Evolutionary conservation across 2,888 invertebrate species (phyloP), one percentile per base, ranked within the genome.

Genomic region (Harmothoe impar): DNA sequence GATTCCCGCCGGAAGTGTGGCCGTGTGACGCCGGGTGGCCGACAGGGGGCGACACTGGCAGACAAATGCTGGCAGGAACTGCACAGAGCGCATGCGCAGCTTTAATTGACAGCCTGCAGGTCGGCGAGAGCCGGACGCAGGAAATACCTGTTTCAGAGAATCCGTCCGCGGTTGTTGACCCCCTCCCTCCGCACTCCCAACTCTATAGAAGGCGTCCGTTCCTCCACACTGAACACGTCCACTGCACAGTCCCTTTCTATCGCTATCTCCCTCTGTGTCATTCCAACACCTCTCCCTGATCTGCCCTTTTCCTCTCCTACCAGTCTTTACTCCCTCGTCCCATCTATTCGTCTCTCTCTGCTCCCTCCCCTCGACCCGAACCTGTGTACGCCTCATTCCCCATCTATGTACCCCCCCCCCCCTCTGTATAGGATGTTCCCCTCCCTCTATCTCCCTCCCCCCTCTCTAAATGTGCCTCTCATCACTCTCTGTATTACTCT

Each of bases 101-200:
- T 86, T 86, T 86, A 86, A 62, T 68, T 68, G 89, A 62, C 62
- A 89, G 89, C 81, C 35, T 43, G 81, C 35, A 43, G 81, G 89
- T 89, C 15, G 25, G 31, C 7, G 72, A 3, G 35, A 5, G 81
- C 81, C 81, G 81, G 81, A 81, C 43, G 20, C 81, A 81, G 81
- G 81, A 81, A 81, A 81, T 81, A 81, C 81, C 81, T 81, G 81
- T 81, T 81, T 33, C 29, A n/a, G 25, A 72, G 72, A 72, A 62
- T n/a, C 29, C 7, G 77, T 29, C 29, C 5, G 29, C 31, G 77
- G 1, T 17, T 31, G 29, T 3, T n/a, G n/a, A 15, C 29, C 5
- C 77, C 17, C 29, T 31, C 62, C n/a, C 62, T 62, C 62, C 20
- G n/a, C 20, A n/a, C 62, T 62, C 62, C 5, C 62, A 3, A 62